These are phyloP conservation scores for Papilio machaon DNA, from an alignment of 1,140 invertebrate species.

Conservation along the genomic window DNA sequence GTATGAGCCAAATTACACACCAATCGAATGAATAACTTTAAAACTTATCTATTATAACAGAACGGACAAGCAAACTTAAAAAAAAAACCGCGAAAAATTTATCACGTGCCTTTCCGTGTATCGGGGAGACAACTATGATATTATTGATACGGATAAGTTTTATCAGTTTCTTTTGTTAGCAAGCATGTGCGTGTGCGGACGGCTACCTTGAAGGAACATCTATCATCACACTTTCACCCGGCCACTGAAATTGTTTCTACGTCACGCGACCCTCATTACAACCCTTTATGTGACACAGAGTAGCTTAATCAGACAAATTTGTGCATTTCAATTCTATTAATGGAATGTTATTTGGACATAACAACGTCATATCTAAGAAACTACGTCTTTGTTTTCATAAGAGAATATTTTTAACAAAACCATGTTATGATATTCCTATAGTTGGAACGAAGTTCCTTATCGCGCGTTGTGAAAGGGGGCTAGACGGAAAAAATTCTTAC, in stretches of 20 bases:
- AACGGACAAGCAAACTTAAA: too few relatives aligned
- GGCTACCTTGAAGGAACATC: background rate
- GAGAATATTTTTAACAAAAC: too few relatives aligned
- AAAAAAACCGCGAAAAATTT: too few relatives aligned
- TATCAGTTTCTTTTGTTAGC: background rate
- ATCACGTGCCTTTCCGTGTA: too few relatives aligned
- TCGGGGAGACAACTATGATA: background rate
- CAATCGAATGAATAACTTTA: too few relatives aligned
- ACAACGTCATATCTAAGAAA: background rate
- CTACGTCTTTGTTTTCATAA: too few relatives aligned
- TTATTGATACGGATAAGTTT: background rate
- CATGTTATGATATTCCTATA: too few relatives aligned
- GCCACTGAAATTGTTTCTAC: constrained; percentile 29
- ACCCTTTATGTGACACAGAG: constrained; percentile 25
- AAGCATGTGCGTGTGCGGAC: background rate
- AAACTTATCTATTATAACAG: too few relatives aligned
- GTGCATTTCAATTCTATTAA: background rate
- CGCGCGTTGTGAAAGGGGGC: too few relatives aligned
- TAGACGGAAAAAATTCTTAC: too few relatives aligned
- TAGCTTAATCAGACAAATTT: background rate
- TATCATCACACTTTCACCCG: background rate
- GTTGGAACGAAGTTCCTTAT: too few relatives aligned
- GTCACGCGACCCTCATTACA: constrained; percentile 35
- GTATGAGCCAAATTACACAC: too few relatives aligned
- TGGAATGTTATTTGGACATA: background rate